Base-by-base conservation (phyloP, 2,797 vertebrate genomes). In the Menidia menidia region DNA sequence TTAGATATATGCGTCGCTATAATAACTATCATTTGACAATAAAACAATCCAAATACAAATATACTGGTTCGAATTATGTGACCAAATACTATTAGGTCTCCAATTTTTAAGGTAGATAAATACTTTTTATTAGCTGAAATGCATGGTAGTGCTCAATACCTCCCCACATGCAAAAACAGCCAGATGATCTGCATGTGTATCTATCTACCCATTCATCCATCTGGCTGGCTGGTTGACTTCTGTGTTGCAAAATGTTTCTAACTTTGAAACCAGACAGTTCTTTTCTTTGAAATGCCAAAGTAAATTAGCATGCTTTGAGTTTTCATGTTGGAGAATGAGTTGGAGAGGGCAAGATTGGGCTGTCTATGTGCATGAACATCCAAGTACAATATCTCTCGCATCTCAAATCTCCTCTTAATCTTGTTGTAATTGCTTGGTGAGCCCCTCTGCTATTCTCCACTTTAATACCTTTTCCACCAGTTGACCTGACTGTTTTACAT, bases 401-500 rank as follows among this genome's bases (percentile, higher is more conserved):
- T 87, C 78, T 81, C 67, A 86, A 84, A 88, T 89, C 84, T 88
- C 80, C 44, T 33, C 70, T 53, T 92, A 86, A 92, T 93, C 88
- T 90, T 74, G 75, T 86, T 89, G 81, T 91, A 91, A 92, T 89
- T 91, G 88, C 87, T 72, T 84, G 64, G 68, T 87, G 80, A 92
- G 84, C 85, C 78, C 77, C 73, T 54, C 50, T 35, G 67, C 78
- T 57, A 47, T 75, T 71, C 57, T 69, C 67, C 73, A 67, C 68
- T 74, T 58, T 78, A 80, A 84, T 76, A 63, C 71, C 63, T 30
- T 73, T 50, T 84, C 78, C 78, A 80, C 69, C 51, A 45, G 60
- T 68, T 78, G 88, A 89, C 86, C 89, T 85, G 83, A 71, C 60
- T 61, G 41, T 52, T 74, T 77, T 71, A 80, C 41, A 73, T 64